Conservation (phyloP, 2,113 vertebrate genomes). For the Gracilinanus agilis region DNA sequence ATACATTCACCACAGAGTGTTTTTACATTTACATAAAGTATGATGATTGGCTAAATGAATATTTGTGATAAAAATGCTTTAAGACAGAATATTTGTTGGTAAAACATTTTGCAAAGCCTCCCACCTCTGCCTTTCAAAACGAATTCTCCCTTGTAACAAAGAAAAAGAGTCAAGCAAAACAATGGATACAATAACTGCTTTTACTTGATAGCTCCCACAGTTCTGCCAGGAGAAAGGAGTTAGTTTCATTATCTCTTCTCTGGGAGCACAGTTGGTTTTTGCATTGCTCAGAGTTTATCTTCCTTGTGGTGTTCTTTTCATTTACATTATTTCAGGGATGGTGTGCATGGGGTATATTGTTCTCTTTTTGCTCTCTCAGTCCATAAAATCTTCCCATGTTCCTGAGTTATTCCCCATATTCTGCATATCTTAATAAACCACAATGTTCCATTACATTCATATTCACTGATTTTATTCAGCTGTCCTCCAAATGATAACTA, state of each 20-base stretch:
- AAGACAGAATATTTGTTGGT: neutral
- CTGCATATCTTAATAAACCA: neutral
- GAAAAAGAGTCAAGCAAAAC: neutral
- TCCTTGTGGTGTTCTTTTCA: neutral
- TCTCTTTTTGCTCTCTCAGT: neutral
- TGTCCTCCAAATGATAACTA: neutral
- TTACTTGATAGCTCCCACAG: neutral
- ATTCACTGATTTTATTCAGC: neutral
- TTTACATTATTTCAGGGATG: neutral
- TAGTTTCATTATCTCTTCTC: neutral
- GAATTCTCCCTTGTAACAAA: neutral
- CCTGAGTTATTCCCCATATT: neutral
- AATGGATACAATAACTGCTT: neutral
- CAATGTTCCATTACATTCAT: neutral
- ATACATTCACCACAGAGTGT: neutral
- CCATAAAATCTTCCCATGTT: neutral
- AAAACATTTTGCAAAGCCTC: neutral
- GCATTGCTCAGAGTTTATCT: neutral
- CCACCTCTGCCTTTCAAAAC: neutral
- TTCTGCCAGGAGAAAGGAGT: neutral
- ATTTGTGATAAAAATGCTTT: neutral
- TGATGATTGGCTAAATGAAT: neutral
- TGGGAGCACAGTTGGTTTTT: neutral
- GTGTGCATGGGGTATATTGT: neutral
- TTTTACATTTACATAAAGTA: neutral